Evolutionary conservation across 1,140 invertebrate species (phyloP), one percentile per base, ranked within the genome.

Genomic region (Habropoda laboriosa): DNA sequence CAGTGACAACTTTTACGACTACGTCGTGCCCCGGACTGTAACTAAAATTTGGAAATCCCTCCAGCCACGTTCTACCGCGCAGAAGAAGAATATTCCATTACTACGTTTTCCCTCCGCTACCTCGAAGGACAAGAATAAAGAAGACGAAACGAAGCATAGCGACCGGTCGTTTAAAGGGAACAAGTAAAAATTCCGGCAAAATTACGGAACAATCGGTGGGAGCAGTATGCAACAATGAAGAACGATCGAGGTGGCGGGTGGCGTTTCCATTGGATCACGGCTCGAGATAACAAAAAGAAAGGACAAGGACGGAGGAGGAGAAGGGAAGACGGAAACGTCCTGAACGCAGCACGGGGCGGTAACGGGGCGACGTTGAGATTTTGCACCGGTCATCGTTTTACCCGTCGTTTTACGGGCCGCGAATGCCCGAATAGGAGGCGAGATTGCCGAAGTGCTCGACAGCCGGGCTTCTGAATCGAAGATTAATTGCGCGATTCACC

Each of bases 401-500:
- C 27, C 45, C 67, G 24, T 78, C 78, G 82, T 81, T 86, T 81
- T 86, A 77, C 68, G 55, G n/a, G n/a, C 60, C 49, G 55, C 53
- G 70, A 81, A 79, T 72, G 66, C 30, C 3, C 64, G 83, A 86
- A 86, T 86, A 74, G 80, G 45, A 75, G 32, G 55, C 80, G 67
- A 71, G 81, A 86, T 86, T 86, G 81, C 32, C 80, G 32, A 83
- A 86, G 81, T 86, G 77, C 68, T 60, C 49, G 73, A 58, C 70
- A 53, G 27, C 47, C 60, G 61, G 55, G 83, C 40, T 58, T 71
- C 40, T 86, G 85, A 86, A 86, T 86, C 85, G 73, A 86, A 86
- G 85, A 86, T 86, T 86, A 86, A 86, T 86, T 86, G 85, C 85
- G 32, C 85, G 85, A 86, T 86, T 86, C 85, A 86, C 64, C 64